These are phyloP conservation scores for Eupeodes luniger DNA, from an alignment of 2,888 invertebrate genomes.

Conservation along the genomic window DNA sequence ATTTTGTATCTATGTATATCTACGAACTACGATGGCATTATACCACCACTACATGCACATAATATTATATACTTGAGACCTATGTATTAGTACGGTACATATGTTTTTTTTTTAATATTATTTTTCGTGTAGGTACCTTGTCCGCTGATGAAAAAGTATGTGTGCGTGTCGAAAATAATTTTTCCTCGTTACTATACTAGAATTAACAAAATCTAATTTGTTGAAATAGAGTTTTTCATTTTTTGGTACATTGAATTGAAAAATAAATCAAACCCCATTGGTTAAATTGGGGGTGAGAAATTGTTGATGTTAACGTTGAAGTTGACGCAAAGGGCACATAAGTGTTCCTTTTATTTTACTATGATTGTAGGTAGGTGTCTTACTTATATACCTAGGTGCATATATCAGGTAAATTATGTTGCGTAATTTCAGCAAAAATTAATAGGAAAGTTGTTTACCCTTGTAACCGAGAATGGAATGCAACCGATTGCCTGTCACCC, in stretches of 20 bases:
- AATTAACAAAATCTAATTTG: conserved; percentile 74
- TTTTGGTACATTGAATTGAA: conserved; percentile 8
- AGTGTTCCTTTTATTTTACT: conserved; percentile 8
- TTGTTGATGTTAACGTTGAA: not conserved
- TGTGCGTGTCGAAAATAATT: conserved; percentile 68
- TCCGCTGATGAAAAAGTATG: conserved; percentile 38
- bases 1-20: conserved; percentile 72
- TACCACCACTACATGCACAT: conserved; percentile 70
- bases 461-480: conserved; percentile 11
- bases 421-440: conserved; percentile 59
- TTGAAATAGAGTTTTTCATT: conserved; percentile 42
- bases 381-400: not conserved
- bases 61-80: conserved; percentile 58
- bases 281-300: not conserved
- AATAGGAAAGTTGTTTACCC: conserved; percentile 30
- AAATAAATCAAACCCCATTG: not conserved
- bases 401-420: conserved; percentile 37
- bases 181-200: conserved; percentile 60
- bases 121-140: conserved; percentile 65
- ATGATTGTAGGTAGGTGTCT: conserved; percentile 8
- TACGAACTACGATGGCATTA: conserved; percentile 62
- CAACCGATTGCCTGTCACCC: conserved; percentile 36
- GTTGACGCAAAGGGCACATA: not conserved
- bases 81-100: conserved; percentile 65
- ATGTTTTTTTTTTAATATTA: conserved; percentile 43